Base-by-base conservation (phyloP, 2,888 invertebrate species). In the Tachina lurida region DNA sequence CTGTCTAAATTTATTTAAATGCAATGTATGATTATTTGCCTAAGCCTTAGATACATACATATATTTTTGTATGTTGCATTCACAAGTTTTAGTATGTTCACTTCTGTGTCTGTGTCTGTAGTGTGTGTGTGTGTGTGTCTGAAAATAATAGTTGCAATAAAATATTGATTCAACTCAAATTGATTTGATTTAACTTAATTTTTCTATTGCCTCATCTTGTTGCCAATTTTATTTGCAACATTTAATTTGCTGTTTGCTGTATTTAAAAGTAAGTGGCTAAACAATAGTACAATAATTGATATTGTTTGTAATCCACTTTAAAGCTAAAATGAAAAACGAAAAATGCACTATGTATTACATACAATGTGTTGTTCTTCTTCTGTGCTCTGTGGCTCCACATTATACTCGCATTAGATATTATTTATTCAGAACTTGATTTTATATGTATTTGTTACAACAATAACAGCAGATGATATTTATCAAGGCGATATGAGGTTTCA, bases 261-360 rank as follows among this genome's bases (percentile, higher is more conserved):
- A 56, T 74, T 74, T 67, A 52, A 12, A 31, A 67, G 12, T 71
- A 74, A 80, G 65, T 80, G 73, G 67, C 49, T 74, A 74, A 65
- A 43, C 19, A 74, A 45, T 15, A 74, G 49, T 15, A 19, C 22
- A 74, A 41, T 80, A 80, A 80, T 80, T 80, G 80, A 67, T 74
- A 80, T 80, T 80, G 65, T 49, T 65, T 73, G 73, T 80, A 80
- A 73, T 80, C 80, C 22, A 58, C n/a, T 67, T 56, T 73, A 73
- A 79, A 22, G 31, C 43, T 54, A 17, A 62, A 31, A 54, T 31
- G 49, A 62, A 77, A 73, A 71, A 71, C 47, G 68, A 68, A 78
- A 71, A 83, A 65, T 81, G 58, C 68, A 84, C 82, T 86, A 76
- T n/a, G 83, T 31, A 7, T 7, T 31, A 31, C 5, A 31, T 7